Evolutionary conservation across 2,888 invertebrate species (phyloP).

Genomic region (Drosophila monieri): DNA sequence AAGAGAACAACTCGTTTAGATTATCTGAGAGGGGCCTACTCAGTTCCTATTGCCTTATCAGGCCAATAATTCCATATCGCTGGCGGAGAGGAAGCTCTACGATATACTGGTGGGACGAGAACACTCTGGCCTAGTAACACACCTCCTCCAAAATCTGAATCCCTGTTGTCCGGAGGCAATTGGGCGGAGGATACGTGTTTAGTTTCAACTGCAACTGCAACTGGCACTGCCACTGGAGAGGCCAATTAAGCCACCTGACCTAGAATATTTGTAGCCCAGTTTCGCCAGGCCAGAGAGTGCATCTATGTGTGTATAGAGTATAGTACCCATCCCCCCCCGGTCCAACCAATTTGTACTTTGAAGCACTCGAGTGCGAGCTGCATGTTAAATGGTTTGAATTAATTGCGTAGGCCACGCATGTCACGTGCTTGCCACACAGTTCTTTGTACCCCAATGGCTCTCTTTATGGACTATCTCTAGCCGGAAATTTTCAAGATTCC

Average conservation of each 20-base stretch:
- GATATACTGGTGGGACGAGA: background rate
- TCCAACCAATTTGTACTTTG: slow-evolving; percentile 42
- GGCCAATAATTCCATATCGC: slow-evolving; percentile 13
- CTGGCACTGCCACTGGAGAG: slow-evolving; percentile 28
- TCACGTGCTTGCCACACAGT: slow-evolving; percentile 52
- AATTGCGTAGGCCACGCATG: slow-evolving; percentile 57
- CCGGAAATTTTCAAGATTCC: slow-evolving; percentile 11
- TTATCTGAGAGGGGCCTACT: slow-evolving; percentile 10
- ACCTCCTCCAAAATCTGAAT: slow-evolving; percentile 11
- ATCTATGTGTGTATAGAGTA: background rate
- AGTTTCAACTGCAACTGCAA: background rate
- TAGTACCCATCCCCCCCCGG: background rate
- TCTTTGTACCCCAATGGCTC: slow-evolving; percentile 1
- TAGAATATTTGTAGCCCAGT: slow-evolving; percentile 58
- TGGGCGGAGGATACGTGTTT: too few relatives aligned
- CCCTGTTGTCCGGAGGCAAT: background rate
- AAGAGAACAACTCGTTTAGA: slow-evolving; percentile 3
- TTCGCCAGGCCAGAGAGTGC: slow-evolving; percentile 17
- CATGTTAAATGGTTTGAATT: slow-evolving; percentile 62
- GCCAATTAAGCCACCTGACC: slow-evolving; percentile 71
- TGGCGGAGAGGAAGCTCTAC: too few relatives aligned
- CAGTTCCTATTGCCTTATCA: slow-evolving; percentile 6
- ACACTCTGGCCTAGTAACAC: slow-evolving; percentile 25
- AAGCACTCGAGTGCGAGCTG: slow-evolving; percentile 50
- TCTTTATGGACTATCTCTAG: slow-evolving; percentile 9